Evolutionary conservation across 2,113 vertebrate species (phyloP), one percentile per base, ranked within the genome.

Genomic region (Leucopsar rothschildi): DNA sequence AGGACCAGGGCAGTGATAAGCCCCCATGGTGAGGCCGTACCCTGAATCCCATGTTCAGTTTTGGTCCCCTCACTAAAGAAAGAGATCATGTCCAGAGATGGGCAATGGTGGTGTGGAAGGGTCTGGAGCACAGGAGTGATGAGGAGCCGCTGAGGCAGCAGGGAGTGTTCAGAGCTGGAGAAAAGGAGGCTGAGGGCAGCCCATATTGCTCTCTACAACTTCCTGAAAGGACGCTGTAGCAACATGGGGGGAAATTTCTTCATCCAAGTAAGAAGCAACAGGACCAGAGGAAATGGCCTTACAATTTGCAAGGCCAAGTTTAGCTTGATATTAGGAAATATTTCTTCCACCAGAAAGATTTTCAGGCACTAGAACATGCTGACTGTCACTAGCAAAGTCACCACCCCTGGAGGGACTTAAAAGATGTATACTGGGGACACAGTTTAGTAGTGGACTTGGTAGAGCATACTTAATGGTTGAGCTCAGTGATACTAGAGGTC

Each of bases 41-140:
- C 9, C n/a, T 0, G 0, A 35, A 19, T 31, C 5, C 59, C 4
- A 8, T 18, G 24, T 16, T 27, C 14, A n/a, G 11, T 8, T 65
- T 37, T 52, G 11, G 52, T 44, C 5, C 8, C 8, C 20, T 35
- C 21, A 17, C n/a, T 15, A 3, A 40, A 52, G 21, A 35, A 12
- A 25, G 39, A 47, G 17, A 12, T 22, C 5, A 6, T 9, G 10
- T 52, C 39, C 20, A 72, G 28, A 52, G 37, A 15, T 25, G 24
- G 20, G 14, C 35, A 40, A 3, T 24, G 6, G 3, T 35, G 18
- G 3, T 80, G 10, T 6, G 7, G 10, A 47, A 15, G 12, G 28
- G 15, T 8, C 59, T 79, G 24, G 22, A 68, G 25, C 20, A 25
- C 9, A 31, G 27, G n/a, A 13, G 8, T 14, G 9, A 23, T 20